Base-by-base conservation (phyloP, 1,140 invertebrate genomes). In the Neoseiulus cucumeris region DNA sequence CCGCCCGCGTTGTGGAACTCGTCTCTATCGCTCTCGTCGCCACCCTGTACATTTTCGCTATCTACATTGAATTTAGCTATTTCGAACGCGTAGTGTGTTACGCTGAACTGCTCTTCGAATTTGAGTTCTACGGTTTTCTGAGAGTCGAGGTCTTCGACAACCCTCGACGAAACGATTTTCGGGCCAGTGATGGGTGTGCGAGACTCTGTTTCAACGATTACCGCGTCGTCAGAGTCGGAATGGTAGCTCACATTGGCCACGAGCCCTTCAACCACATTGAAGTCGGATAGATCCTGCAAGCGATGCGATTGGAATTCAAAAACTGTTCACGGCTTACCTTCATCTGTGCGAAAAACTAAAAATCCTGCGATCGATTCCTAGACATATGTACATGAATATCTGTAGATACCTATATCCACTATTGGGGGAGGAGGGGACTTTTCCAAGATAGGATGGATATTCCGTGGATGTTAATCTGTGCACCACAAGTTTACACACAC, bases 61-160 rank as follows among this genome's bases (percentile, higher is more conserved):
- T 59, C 51, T 59, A 59, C 17, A 59, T 25, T 59, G 33, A 59
- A 59, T 33, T 59, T 59, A 59, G 51, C 51, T 59, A 59, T 59
- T 9, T 59, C 51, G 51, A 59, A 59, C 22, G 51, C 17, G 22
- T 59, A 59, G 22, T 59, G 51, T 25, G 51, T 59, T 14, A 59
- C 51, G 22, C 51, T 59, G 22, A 59, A 59, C 22, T 59, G 51
- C 51, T 59, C 51, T 59, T 59, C 51, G 33, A 59, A 59, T 9
- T 59, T 59, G 25, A 59, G 51, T 25, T 59, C 51, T 2, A 59
- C 51, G 14, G 51, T 59, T 33, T 59, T 59, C 22, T 59, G 51
- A 29, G 51, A 29, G 51, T 59, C 51, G 22, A 59, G 51, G 22
- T 59, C 51, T 33, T 59, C 51, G 25, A 59, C 51, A 20, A 59